Evolutionary conservation across 2,113 vertebrate genomes (phyloP).

Genomic region (Telmatochromis bifrenatus): DNA sequence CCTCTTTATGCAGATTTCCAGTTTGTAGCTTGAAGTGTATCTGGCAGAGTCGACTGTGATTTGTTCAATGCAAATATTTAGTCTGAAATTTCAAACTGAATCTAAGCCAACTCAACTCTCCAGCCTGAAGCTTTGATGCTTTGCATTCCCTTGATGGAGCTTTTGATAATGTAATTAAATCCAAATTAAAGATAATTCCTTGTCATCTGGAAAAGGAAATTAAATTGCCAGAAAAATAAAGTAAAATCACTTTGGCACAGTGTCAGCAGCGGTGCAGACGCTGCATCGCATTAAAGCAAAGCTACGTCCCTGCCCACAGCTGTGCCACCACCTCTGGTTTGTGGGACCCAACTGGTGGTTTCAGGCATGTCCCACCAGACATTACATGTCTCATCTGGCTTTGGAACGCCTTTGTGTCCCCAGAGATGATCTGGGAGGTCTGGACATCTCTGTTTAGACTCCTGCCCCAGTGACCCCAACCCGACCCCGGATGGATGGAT

Average conservation of each 20-base stretch:
- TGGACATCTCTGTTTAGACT: background rate
- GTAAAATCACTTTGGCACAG: background rate
- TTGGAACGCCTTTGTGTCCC: background rate
- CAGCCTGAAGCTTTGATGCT: background rate
- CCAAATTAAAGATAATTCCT: background rate
- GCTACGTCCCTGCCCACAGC: background rate
- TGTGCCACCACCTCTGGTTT: background rate
- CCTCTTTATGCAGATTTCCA: background rate
- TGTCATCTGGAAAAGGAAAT: background rate
- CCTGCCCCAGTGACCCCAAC: background rate
- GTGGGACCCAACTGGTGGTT: background rate
- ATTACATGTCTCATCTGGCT: background rate
- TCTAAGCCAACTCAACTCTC: background rate
- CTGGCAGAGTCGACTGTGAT: background rate
- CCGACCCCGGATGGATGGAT: background rate
- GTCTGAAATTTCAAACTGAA: background rate
- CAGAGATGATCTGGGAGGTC: background rate
- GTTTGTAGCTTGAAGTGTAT: background rate
- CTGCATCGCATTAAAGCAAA: background rate
- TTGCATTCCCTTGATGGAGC: background rate
- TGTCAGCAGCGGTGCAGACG: background rate
- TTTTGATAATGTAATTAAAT: background rate
- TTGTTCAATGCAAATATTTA: background rate
- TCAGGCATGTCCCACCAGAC: background rate
- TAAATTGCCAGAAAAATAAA: background rate